Conservation (phyloP, 1,140 invertebrate genomes). For the Paramacrobiotus metropolitanus region DNA sequence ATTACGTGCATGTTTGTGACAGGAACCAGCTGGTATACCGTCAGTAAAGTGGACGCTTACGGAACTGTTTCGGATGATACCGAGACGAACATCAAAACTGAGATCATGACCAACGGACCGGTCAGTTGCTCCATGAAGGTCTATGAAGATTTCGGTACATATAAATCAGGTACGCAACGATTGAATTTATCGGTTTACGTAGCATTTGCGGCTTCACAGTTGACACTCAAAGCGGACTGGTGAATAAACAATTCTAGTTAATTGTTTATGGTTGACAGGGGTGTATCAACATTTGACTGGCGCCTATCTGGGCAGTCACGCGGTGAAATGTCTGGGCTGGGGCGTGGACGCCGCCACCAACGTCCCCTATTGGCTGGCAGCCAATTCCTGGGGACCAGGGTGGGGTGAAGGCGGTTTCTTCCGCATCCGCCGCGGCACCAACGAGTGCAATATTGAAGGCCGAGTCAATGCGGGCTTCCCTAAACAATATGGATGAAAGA, state of each 20-base stretch:
- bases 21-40: too few relatives aligned
- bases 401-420: slow-evolving; percentile 22
- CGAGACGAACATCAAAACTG: slow-evolving; percentile 24
- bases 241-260: neutral
- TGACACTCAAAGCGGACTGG: neutral
- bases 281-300: slow-evolving; percentile 27
- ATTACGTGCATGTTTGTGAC: too few relatives aligned
- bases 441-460: slow-evolving; percentile 25
- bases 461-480: slow-evolving; percentile 8
- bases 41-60: too few relatives aligned
- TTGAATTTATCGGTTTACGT: neutral
- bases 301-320: slow-evolving; percentile 26
- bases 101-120: slow-evolving; percentile 28
- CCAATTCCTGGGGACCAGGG: slow-evolving; percentile 28
- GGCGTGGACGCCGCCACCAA: slow-evolving; percentile 23
- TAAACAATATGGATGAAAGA: too few relatives aligned
- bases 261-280: slow-evolving; percentile 13
- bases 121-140: slow-evolving; percentile 29
- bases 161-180: slow-evolving; percentile 23
- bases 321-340: slow-evolving; percentile 29
- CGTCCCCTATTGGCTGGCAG: slow-evolving; percentile 27
- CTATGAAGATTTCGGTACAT: slow-evolving; percentile 28
- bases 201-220: neutral
- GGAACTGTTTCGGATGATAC: slow-evolving; percentile 15
- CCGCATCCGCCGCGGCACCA: slow-evolving; percentile 27